Base-by-base conservation (phyloP, 2,113 vertebrate species). In the Datnioides undecimradiatus region DNA sequence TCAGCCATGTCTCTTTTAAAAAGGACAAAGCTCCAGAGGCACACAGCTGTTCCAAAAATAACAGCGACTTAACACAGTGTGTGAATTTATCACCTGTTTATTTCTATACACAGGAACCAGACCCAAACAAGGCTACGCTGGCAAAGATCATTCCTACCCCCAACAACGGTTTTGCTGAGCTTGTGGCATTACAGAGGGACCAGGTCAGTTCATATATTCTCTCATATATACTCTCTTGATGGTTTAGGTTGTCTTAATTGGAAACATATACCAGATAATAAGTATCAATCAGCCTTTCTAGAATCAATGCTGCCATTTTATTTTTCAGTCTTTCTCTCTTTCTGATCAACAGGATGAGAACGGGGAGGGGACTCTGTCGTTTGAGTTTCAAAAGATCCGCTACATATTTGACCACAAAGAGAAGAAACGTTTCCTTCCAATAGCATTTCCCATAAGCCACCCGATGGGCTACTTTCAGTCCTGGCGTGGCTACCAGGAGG, bases 321-420 rank as follows among this genome's bases (percentile, higher is more conserved):
- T n/a, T 38, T 16, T 27, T 54, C 31, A 67, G 14, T 66, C 0
- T 14, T 23, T 75, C 19, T 63, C 6, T 51, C 66, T 8, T 79
- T 79, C n/a, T 72, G 9, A 58, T 34, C 36, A 34, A 38, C 90
- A 99, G 97, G 96, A 90, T 0, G 97, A 98, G 49, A 92, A 96
- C 0, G 95, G 95, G 2, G 93, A 91, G 4, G 94, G 93, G 29
- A 93, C 93, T 31, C 89, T 99, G 23, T 97, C 93, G 66, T 98
- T 99, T 14, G 97, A 99, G 60, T 99, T 99, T 90, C 98, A 99
- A 87, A 99, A 99, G 91, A 98, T 98, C 82, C 94, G 97, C 29
- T 99, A 99, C 64, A 92, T 94, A 0, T 98, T 94, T 0, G 96
- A 98, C 60, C 38, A 79, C 4, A 82, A 90, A 0, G 95, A 97